Conservation (phyloP, 2,113 vertebrate genomes). For the Arenaria interpres region DNA sequence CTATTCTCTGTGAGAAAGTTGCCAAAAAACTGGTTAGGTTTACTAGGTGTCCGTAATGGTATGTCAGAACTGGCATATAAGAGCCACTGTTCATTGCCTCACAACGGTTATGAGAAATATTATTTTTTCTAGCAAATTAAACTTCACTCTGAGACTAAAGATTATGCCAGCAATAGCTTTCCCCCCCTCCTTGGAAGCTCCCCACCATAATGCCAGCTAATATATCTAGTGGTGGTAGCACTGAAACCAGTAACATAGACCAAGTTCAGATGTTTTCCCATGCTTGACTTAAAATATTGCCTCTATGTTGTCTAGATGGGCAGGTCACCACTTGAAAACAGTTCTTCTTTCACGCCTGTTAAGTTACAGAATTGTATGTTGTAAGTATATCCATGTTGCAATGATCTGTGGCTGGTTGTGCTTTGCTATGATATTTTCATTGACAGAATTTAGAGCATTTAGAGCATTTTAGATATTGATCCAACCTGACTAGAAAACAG, state of each 20-base stretch:
- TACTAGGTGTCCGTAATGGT: background rate
- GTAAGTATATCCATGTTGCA: background rate
- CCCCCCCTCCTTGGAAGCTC: rapidly evolving
- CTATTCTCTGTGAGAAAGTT: background rate
- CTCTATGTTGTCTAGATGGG: background rate
- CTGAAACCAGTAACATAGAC: background rate
- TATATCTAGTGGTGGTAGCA: background rate
- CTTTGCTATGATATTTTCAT: background rate
- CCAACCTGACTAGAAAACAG: background rate
- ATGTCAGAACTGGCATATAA: background rate
- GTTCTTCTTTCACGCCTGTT: background rate
- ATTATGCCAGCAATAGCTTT: background rate
- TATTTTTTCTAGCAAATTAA: background rate
- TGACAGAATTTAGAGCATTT: background rate
- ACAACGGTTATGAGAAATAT: background rate
- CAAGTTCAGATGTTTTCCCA: background rate
- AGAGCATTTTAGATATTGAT: background rate
- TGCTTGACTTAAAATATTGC: background rate
- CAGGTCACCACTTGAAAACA: background rate
- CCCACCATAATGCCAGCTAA: background rate
- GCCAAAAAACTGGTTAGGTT: background rate
- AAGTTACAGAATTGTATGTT: background rate
- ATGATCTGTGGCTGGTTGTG: background rate
- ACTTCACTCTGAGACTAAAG: background rate
- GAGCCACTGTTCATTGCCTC: background rate